Base-by-base conservation (phyloP, 2,797 vertebrate genomes). In the Falco columbarius region DNA sequence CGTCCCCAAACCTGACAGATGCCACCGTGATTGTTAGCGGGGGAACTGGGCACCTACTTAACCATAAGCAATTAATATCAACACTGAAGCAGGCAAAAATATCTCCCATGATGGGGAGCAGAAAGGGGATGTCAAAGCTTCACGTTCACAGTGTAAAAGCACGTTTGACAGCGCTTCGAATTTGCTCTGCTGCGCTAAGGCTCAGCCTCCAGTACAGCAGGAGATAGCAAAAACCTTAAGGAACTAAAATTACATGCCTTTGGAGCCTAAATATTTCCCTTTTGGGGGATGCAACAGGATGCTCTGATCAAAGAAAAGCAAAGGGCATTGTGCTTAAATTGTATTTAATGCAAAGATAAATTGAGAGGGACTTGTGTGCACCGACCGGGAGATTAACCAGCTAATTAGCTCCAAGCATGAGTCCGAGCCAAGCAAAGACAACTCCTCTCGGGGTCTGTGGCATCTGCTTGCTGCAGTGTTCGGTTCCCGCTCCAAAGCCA, bases 401-500 rank as follows among this genome's bases (percentile, higher is more conserved):
- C 49, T 73, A 7, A 38, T 81, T 24, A 89, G 89, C 75, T 86
- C 89, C 49, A 21, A 81, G 76, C 84, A 81, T 3, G 3, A 86
- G 73, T 67, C 74, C 68, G 54, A 80, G 95, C 68, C 72, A 46
- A 77, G 67, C 51, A 82, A 67, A 71, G 34, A 21, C 75, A 54
- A 34, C 72, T 91, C 76, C 89, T 96, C 75, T 84, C 71, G 1
- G 20, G 87, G 76, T 90, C 62, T 62, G 58, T 15, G 80, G 72
- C 66, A 56, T 71, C 85, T 97, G 96, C 96, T 94, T 97, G 97
- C 97, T 97, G 96, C 97, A 97, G 96, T 96, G 97, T 96, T 97
- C 80, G 87, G 72, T 24, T 81, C 90, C 97, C 92, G 68, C 42
- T 95, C 93, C 95, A 74, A 73, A 89, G 89, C 68, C 3, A 91